phyloP scores from a whole-genome alignment of 1,140 invertebrate species.

The Drosophila nebulosa region DNA sequence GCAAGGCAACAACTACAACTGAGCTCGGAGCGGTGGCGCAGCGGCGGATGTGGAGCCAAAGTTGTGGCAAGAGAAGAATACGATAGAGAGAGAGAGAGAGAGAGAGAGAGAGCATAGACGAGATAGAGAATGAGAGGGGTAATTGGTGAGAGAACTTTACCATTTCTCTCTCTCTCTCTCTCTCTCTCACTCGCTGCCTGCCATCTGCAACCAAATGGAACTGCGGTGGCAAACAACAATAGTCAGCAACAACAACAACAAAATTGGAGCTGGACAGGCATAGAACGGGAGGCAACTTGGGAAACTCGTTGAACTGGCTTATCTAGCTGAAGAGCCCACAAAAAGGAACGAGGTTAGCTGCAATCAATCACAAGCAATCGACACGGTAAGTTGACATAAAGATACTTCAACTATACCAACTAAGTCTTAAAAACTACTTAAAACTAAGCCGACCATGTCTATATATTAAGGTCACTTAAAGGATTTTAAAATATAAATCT shows the following conservation, averaged over 20 bases:
- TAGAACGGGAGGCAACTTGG: conserved; percentile 16
- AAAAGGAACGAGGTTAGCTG: conserved; percentile 12
- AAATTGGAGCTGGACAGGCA: conserved; percentile 29
- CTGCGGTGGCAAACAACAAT: conserved; percentile 55
- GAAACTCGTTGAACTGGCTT: conserved; percentile 48
- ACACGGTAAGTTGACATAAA: not conserved
- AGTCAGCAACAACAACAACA: conserved; percentile 13
- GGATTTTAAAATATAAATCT: too few relatives aligned
- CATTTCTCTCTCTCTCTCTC: not conserved
- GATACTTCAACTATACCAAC: not conserved
- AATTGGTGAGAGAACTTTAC: not conserved
- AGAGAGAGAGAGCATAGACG: conserved; percentile 10
- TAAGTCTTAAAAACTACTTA: not conserved
- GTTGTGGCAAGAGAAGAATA: conserved; percentile 36
- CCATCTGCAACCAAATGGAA: conserved; percentile 52
- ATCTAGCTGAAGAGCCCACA: conserved; percentile 7
- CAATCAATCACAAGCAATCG: not conserved
- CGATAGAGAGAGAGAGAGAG: not conserved
- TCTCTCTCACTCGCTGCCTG: too few relatives aligned
- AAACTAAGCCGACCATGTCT: too few relatives aligned
- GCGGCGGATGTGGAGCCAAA: conserved; percentile 21
- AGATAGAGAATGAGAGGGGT: not conserved
- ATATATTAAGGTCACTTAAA: too few relatives aligned
- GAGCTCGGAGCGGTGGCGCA: not conserved
- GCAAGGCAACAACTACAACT: conserved; percentile 37